Conservation (phyloP, 2,888 invertebrate species). For the Pilophorus perplexus region DNA sequence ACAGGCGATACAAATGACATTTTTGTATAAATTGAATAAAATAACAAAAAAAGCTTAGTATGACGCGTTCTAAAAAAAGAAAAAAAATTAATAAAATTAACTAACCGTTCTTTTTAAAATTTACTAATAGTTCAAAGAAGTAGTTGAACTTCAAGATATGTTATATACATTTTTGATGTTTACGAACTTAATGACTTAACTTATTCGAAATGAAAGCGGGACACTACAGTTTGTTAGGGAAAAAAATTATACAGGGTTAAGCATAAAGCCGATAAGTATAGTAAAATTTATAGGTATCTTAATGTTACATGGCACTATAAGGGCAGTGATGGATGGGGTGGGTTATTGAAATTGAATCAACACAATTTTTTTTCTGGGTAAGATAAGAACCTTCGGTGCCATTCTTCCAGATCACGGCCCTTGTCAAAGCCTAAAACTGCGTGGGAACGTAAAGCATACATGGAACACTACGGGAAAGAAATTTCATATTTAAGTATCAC, state of each 20-base stretch:
- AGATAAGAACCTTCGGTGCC: too few relatives aligned
- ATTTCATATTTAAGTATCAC: constrained; percentile 21
- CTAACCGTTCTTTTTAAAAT: constrained; percentile 41
- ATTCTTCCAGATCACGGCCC: too few relatives aligned
- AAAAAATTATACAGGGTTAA: constrained; percentile 1
- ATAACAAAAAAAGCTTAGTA: constrained; percentile 6
- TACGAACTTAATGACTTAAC: too few relatives aligned
- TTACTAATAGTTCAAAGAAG: constrained; percentile 42
- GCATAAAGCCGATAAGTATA: constrained; percentile 4
- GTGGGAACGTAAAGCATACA: constrained; percentile 24
- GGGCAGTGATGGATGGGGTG: constrained; percentile 43
- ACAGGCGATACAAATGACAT: neutral
- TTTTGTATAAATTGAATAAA: neutral
- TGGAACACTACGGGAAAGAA: neutral
- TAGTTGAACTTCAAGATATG: constrained; percentile 44
- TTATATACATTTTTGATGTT: constrained; percentile 24
- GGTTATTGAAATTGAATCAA: constrained; percentile 1
- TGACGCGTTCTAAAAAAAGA: constrained; percentile 23
- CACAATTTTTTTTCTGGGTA: neutral
- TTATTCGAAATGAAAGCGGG: too few relatives aligned
- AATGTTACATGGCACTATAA: constrained; percentile 41
- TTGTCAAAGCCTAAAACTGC: too few relatives aligned
- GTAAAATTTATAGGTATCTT: neutral
- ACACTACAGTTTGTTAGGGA: too few relatives aligned
- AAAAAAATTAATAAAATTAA: constrained; percentile 42